These are phyloP conservation scores for Chymomyza caudatula DNA, from an alignment of 2,888 invertebrate genomes.

Conservation along the genomic window DNA sequence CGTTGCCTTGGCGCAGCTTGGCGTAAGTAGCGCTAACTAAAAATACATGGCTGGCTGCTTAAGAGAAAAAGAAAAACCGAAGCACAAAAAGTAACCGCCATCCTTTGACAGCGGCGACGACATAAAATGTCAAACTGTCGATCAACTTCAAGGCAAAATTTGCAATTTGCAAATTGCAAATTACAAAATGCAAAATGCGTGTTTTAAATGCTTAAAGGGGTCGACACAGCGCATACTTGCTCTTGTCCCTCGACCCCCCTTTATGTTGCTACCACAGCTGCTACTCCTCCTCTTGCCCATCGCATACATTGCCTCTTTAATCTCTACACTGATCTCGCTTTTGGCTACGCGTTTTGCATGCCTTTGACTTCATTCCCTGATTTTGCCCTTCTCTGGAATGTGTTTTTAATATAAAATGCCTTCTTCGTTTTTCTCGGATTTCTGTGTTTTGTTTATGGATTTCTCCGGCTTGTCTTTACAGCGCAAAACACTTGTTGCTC, in stretches of 20 bases:
- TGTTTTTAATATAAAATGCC: slow-evolving; percentile 59
- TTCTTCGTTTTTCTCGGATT: slow-evolving; percentile 38
- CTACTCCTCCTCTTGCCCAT: background rate
- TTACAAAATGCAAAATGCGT: slow-evolving; percentile 55
- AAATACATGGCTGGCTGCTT: slow-evolving; percentile 5
- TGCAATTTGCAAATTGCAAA: slow-evolving; percentile 63
- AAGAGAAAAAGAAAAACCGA: slow-evolving; percentile 13
- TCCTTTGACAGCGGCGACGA: slow-evolving; percentile 69
- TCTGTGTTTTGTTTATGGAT: slow-evolving; percentile 46
- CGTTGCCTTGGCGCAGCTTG: background rate
- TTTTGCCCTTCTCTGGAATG: slow-evolving; percentile 62
- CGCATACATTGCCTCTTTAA: slow-evolving; percentile 34
- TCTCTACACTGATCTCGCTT: slow-evolving; percentile 56
- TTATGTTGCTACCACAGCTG: background rate
- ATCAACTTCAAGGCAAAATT: slow-evolving; percentile 74
- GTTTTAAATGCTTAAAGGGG: slow-evolving; percentile 60
- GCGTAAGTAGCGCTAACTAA: background rate
- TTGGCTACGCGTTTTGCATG: slow-evolving; percentile 62
- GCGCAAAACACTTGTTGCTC: slow-evolving; percentile 66
- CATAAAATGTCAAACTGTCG: slow-evolving; percentile 76
- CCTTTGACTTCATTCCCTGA: slow-evolving; percentile 14
- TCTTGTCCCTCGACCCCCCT: slow-evolving; percentile 8
- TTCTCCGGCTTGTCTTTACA: slow-evolving; percentile 59
- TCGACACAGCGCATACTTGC: slow-evolving; percentile 17
- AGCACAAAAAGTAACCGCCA: slow-evolving; percentile 34